phyloP scores from a whole-genome alignment of 1,140 invertebrate species.

The Oncopeltus fasciatus region DNA sequence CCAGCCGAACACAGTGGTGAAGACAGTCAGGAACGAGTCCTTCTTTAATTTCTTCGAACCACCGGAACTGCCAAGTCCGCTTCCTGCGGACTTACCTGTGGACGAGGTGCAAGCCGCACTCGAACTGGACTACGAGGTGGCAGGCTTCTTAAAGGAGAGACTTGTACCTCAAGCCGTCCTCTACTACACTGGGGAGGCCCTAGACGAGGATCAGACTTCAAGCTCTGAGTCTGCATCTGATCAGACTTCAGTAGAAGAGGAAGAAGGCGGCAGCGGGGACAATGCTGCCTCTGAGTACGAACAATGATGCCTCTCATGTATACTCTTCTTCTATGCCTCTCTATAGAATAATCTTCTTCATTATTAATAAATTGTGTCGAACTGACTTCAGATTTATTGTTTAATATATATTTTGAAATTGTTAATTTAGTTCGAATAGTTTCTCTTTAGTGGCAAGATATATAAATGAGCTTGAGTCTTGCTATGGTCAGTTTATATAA shows the following conservation, averaged over 20 bases:
- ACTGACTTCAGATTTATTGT: no score
- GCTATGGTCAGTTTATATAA: no score
- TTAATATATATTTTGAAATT: no score
- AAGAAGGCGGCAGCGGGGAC: not conserved
- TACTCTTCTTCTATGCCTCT: no score
- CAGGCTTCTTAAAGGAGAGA: conserved; percentile 28
- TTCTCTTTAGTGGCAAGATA: no score
- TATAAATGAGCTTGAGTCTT: no score
- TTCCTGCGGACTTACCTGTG: not conserved
- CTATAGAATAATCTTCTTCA: no score
- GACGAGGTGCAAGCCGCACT: conserved; percentile 39
- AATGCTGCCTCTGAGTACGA: no score
- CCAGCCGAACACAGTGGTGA: conserved; percentile 70
- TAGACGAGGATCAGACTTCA: conserved; percentile 2
- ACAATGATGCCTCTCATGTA: no score
- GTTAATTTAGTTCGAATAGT: no score
- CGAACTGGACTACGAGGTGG: conserved; percentile 88
- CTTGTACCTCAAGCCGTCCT: conserved; percentile 85
- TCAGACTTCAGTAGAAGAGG: not conserved
- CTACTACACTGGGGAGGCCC: conserved; percentile 66
- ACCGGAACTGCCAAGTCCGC: conserved; percentile 35
- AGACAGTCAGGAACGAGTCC: conserved; percentile 81
- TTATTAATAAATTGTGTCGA: no score
- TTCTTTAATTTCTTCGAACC: conserved; percentile 98
- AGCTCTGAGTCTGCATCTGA: not conserved